Percentiles rank a stretch among this genome's conserved stretches.
Conservation (phyloP, 2,797 vertebrate species). For the Trichosurus vulpecula region DNA sequence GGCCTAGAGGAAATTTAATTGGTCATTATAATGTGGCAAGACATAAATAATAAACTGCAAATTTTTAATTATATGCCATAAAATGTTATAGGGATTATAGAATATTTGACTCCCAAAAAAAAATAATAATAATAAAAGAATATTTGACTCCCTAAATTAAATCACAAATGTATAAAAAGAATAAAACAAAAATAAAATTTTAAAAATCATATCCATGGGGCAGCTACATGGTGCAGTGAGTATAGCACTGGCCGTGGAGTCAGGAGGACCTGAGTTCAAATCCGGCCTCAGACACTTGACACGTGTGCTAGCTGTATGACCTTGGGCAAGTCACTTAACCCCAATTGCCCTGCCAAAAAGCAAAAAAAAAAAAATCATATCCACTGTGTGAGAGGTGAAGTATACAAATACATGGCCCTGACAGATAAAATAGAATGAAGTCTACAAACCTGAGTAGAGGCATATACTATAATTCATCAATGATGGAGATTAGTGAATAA, state of each 20-base stretch:
- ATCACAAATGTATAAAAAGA: neutral
- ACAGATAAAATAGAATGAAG: neutral
- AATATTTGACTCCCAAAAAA: neutral
- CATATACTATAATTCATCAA: neutral
- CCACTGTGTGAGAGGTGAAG: neutral
- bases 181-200: neutral
- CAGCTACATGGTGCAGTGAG: too few relatives aligned
- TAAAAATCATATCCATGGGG: neutral
- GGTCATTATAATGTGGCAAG: constrained; percentile 35
- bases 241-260: too few relatives aligned
- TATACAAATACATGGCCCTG: neutral
- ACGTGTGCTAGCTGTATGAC: too few relatives aligned
- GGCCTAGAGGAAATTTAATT: constrained; percentile 54
- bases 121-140: too few relatives aligned
- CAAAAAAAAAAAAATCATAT: neutral
- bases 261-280: too few relatives aligned
- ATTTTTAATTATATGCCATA: neutral
- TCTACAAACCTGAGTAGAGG: neutral
- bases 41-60: neutral
- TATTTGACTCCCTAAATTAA: constrained; percentile 14
- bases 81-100: neutral
- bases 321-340: too few relatives aligned
- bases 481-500: neutral
- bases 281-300: too few relatives aligned
- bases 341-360: too few relatives aligned